Percentiles rank a stretch among this genome's conserved stretches.
phyloP scores from a whole-genome alignment of 2,797 vertebrate genomes.

The Meda fulgida region DNA sequence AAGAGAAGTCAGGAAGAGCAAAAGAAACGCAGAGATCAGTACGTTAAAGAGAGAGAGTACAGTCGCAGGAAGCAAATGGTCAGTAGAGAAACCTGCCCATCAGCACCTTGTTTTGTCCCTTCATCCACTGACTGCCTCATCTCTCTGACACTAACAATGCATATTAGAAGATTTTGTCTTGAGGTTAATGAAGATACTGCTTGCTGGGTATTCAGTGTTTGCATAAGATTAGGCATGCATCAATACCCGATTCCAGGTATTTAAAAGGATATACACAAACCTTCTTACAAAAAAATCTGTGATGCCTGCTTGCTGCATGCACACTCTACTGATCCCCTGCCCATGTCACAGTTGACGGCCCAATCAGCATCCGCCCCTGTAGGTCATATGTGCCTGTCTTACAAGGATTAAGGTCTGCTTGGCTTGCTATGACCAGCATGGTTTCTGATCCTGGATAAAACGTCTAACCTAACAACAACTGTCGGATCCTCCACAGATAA shows the following conservation, averaged over 20 bases:
- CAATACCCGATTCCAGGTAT: conserved; percentile 63
- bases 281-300: conserved; percentile 12
- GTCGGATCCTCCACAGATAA: conserved; percentile 85
- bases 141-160: background rate
- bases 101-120: conserved; percentile 71
- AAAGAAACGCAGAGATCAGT: conserved; percentile 96
- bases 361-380: conserved; percentile 70
- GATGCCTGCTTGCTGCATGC: conserved; percentile 37
- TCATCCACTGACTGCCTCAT: conserved; percentile 14
- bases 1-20: conserved; percentile 91
- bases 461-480: conserved; percentile 66
- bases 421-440: conserved; percentile 77
- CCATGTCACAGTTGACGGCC: conserved; percentile 63
- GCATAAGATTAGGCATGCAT: background rate
- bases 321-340: conserved; percentile 64
- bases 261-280: conserved; percentile 65
- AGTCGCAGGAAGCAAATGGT: conserved; percentile 97
- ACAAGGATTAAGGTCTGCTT: conserved; percentile 74
- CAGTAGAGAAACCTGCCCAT: conserved; percentile 65
- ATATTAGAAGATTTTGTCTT: background rate
- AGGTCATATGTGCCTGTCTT: conserved; percentile 73
- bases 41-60: conserved; percentile 94
- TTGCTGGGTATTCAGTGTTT: conserved; percentile 2
- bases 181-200: conserved; percentile 39
- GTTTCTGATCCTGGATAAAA: conserved; percentile 80